Evolutionary conservation across 2,888 invertebrate genomes (phyloP), one percentile per base, ranked within the genome.

Genomic region (Agonopterix heracliana): DNA sequence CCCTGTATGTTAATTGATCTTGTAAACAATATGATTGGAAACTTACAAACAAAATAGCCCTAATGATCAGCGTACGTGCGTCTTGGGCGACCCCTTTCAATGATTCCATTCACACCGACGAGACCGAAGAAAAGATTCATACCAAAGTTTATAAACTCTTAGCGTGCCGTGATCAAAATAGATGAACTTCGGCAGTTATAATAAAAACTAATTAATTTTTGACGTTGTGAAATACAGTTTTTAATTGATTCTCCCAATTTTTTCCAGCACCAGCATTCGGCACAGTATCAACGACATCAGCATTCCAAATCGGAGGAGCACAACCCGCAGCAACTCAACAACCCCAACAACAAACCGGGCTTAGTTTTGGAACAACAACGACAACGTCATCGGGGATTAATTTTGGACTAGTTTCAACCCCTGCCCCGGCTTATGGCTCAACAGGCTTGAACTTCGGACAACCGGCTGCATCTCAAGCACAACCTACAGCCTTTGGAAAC

Each of bases 181-280:
- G 14, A 14, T 2, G 14, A 14, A 14, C 14, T 14, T 14, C 2
- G 14, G 14, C 2, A 14, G 14, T 14, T 14, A 14, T 14, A 14
- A 2, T 14, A 2, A 14, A 14, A 2, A 2, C 17, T 2, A 17
- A 17, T 17, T 17, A 3, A 17, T 17, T 17, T 17, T 17, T 17
- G 17, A 17, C 17, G 3, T 2, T 2, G 2, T 1, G 3, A 17
- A 17, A 3, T 17, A 17, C 17, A 17, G 17, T 17, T 17, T 17
- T 17, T 3, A 17, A 2, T 14, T 14, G 14, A 14, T 14, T 35
- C 3, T 35, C 35, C 9, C 9, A 35, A 8, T 38, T 38, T n/a
- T 38, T 38, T 38, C 2, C 56, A 36, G 49, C 54, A 1, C 50
- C 57, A 17, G 34, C 57, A 1, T 66, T 65, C 40, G 59, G 57